Evolutionary conservation across 2,113 vertebrate species (phyloP), one percentile per base, ranked within the genome.

Genomic region (Coracopsis vasa): DNA sequence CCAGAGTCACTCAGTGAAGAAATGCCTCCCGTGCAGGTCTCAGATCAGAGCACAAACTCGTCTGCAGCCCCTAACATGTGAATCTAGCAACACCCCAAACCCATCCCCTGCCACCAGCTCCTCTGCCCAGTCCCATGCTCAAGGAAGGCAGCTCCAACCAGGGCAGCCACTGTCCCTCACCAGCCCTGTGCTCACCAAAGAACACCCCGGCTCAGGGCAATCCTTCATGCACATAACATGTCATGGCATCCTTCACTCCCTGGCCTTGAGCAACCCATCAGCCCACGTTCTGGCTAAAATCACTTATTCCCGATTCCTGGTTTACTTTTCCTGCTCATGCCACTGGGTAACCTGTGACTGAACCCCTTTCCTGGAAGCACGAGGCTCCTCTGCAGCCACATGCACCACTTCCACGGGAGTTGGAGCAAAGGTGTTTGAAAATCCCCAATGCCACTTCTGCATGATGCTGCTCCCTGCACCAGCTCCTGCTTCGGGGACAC

Each of bases 291-390:
- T 50, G 19, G 42, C 75, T 27, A 39, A 14, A 80, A 8, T 6
- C 23, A 45, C n/a, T 8, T 2, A 54, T 3, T 45, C 7, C 14
- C 0, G 0, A 33, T 4, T 65, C 51, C 35, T 5, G 3, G 23
- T 50, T 54, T 28, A 45, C 13, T 23, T n/a, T 1, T 44, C 28
- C 44, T 25, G 29, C 37, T 77, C 64, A 19, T 1, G 1, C 37
- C 5, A 2, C 7, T 19, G 48, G 37, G 51, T 20, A 44, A 27
- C 44, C 62, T 19, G 67, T 12, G 67, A n/a, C 72, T 4, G 9
- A 88, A 12, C 64, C 27, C 45, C 82, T 11, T 42, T 19, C 50
- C 33, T 23, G 19, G 78, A 45, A 41, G 45, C 42, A 44, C 0
- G 4, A 75, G 29, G 62, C 27, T 61, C 48, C 67, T 53, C 67